phyloP scores from a whole-genome alignment of 2,797 vertebrate genomes.

The Pipistrellus pygmaeus region DNA sequence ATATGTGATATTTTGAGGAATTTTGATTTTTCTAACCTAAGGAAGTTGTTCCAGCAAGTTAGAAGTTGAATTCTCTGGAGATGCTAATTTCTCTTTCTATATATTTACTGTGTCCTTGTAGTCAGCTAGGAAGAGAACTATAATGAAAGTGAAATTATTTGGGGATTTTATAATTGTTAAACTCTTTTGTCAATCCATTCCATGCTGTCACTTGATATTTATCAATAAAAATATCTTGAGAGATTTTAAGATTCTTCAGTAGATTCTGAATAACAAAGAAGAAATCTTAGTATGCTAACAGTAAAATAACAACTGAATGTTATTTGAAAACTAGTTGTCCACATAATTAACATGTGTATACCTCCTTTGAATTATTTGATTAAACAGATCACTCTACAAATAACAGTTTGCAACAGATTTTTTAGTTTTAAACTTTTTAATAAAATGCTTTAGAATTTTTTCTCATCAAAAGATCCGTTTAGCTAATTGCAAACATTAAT shows the following conservation, averaged over 20 bases:
- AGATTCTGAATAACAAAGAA: constrained; percentile 45
- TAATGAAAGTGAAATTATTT: background rate
- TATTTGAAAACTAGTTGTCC: constrained; percentile 25
- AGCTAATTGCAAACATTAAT: background rate
- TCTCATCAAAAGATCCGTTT: background rate
- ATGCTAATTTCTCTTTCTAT: background rate
- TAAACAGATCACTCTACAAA: constrained; percentile 17
- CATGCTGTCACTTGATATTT: background rate
- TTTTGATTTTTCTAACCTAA: constrained; percentile 67
- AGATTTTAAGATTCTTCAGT: constrained; percentile 45
- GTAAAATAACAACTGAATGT: background rate
- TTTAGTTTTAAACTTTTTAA: background rate
- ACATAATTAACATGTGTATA: background rate
- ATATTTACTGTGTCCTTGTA: background rate
- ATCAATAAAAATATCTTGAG: background rate
- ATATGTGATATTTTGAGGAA: constrained; percentile 54
- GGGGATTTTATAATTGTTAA: constrained; percentile 21
- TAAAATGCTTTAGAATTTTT: background rate
- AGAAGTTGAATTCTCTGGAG: constrained; percentile 37
- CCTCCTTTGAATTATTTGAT: constrained; percentile 46
- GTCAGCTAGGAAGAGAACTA: background rate
- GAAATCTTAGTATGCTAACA: constrained; percentile 5
- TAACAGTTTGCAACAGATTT: background rate
- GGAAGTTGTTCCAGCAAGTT: constrained; percentile 44
- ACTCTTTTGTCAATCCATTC: background rate